Evolutionary conservation across 1,140 invertebrate genomes (phyloP).

Genomic region (Caenorhabditis inopinata): DNA sequence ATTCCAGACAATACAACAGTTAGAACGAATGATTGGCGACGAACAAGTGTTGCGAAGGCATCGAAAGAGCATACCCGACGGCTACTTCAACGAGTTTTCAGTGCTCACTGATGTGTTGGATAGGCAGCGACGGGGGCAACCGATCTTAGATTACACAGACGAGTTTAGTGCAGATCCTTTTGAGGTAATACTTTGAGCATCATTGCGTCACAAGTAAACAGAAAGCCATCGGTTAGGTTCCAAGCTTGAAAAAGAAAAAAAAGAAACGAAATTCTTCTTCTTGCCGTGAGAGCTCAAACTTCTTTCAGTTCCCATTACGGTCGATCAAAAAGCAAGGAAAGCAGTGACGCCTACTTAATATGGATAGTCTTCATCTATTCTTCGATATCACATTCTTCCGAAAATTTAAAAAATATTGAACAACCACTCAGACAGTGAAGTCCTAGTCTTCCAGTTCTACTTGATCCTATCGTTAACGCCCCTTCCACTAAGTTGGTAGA

Average conservation of each 20-base stretch:
- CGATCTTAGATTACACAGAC: slow-evolving; percentile 15
- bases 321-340: neutral
- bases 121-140: neutral
- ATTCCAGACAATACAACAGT: slow-evolving; percentile 3
- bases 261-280: no score
- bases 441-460: neutral
- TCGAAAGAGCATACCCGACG: slow-evolving; percentile 21
- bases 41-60: slow-evolving; percentile 7
- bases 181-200: neutral
- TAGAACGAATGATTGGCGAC: slow-evolving; percentile 14
- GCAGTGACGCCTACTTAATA: neutral
- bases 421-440: neutral
- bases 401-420: no score
- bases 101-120: neutral
- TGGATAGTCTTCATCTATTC: slow-evolving; percentile 3
- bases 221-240: neutral
- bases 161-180: slow-evolving; percentile 25
- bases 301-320: neutral
- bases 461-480: neutral
- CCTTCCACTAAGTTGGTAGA: neutral
- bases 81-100: slow-evolving; percentile 1
- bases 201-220: neutral
- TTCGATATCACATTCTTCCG: neutral
- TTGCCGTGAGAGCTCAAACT: no score
- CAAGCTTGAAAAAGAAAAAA: no score